Percentiles rank a stretch among this genome's conserved stretches.
Conservation (phyloP, 2,113 vertebrate genomes). For the Hemichromis elongatus region DNA sequence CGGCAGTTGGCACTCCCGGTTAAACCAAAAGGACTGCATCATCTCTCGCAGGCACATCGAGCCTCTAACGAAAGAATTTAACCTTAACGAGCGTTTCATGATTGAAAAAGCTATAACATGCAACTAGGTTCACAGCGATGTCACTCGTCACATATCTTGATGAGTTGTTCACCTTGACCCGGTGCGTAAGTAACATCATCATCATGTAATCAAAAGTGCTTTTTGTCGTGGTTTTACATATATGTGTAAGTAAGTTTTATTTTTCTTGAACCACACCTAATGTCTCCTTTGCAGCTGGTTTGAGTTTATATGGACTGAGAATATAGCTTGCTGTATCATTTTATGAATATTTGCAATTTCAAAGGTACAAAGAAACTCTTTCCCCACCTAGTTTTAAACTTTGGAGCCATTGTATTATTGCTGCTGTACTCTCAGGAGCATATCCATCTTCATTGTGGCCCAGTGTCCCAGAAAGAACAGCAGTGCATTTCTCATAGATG, state of each 20-base stretch:
- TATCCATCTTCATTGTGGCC: constrained; percentile 45
- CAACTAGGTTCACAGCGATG: not conserved
- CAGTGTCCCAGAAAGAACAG: constrained; percentile 26
- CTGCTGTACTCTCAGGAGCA: not conserved
- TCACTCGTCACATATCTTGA: not conserved
- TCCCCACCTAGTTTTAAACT: not conserved
- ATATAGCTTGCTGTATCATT: not conserved
- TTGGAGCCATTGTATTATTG: constrained; percentile 5
- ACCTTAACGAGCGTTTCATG: constrained; percentile 13
- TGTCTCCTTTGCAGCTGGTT: not conserved
- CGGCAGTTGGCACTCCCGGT: not conserved
- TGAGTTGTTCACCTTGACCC: not conserved
- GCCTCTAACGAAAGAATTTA: not conserved
- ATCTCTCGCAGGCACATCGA: not conserved
- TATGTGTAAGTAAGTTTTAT: not conserved
- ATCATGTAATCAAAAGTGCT: not conserved
- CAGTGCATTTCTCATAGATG: constrained; percentile 40
- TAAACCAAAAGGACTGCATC: not conserved
- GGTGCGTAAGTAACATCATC: not conserved
- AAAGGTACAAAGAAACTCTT: not conserved
- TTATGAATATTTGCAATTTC: not conserved
- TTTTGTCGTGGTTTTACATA: not conserved
- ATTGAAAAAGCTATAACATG: not conserved
- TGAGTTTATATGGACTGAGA: not conserved
- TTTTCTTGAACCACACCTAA: not conserved